Percentiles rank a stretch among this genome's conserved stretches.
Conservation (phyloP, 2,888 invertebrate genomes). For the Gasteruption jaculator region DNA sequence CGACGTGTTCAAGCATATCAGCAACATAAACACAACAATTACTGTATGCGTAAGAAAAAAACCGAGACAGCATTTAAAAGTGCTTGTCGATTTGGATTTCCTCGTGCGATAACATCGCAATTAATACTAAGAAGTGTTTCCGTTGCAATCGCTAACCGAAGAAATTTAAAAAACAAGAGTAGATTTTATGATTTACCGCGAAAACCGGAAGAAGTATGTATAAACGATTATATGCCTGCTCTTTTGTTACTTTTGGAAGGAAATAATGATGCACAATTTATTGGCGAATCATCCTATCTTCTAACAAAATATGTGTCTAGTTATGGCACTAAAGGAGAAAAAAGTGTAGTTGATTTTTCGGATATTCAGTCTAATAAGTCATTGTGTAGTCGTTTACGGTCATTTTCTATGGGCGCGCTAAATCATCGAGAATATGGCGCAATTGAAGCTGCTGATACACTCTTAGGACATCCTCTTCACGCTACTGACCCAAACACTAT, state of each 20-base stretch:
- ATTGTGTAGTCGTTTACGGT: slow-evolving; percentile 27
- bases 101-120: slow-evolving; percentile 20
- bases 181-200: slow-evolving; percentile 29
- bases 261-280: slow-evolving; percentile 6
- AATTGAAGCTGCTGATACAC: slow-evolving; percentile 37
- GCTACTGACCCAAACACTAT: slow-evolving; percentile 37
- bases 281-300: slow-evolving; percentile 20
- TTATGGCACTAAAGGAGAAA: slow-evolving; percentile 33
- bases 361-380: slow-evolving; percentile 29
- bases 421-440: slow-evolving; percentile 37
- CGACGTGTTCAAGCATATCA: slow-evolving; percentile 25
- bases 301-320: slow-evolving; percentile 30
- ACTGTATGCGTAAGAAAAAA: slow-evolving; percentile 30
- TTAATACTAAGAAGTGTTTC: slow-evolving; percentile 21
- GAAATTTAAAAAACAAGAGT: slow-evolving; percentile 22
- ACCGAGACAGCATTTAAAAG: slow-evolving; percentile 18
- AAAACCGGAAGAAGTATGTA: slow-evolving; percentile 15
- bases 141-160: slow-evolving; percentile 26
- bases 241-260: too few species aligned
- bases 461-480: slow-evolving; percentile 35
- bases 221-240: slow-evolving; percentile 31
- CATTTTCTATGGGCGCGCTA: slow-evolving; percentile 27
- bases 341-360: slow-evolving; percentile 24
- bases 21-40: slow-evolving; percentile 29
- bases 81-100: slow-evolving; percentile 29